phyloP scores from a whole-genome alignment of 2,797 vertebrate species.

The Dendrocincla fuliginosa region DNA sequence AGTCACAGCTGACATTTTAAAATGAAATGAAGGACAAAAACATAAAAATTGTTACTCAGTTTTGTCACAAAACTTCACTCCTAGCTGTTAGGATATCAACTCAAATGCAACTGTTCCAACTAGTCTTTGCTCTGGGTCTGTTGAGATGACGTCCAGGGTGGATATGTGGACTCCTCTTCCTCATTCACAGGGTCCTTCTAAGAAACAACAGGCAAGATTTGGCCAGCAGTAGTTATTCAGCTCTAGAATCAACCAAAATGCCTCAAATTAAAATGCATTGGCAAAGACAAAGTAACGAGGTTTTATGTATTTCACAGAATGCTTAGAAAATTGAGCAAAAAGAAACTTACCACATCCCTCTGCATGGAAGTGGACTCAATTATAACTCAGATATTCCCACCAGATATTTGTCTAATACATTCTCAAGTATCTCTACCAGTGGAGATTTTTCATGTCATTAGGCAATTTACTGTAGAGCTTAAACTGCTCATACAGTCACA shows the following conservation, averaged over 20 bases:
- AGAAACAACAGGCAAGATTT: not conserved
- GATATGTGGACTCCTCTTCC: not conserved
- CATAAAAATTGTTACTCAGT: not conserved
- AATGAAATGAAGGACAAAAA: not conserved
- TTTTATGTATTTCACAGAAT: not conserved
- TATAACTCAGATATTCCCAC: not conserved
- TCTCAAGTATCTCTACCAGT: not conserved
- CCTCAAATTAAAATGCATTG: not conserved
- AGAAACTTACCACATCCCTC: not conserved
- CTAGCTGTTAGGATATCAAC: not conserved
- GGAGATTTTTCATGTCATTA: slow-evolving; percentile 9
- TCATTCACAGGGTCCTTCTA: not conserved
- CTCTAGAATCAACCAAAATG: not conserved
- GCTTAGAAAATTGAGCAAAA: not conserved
- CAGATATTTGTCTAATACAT: not conserved
- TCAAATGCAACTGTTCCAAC: not conserved
- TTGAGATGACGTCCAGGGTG: not conserved
- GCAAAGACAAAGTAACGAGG: not conserved
- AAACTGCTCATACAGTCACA: not conserved
- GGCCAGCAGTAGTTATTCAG: not conserved
- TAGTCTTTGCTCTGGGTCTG: not conserved
- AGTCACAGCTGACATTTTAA: not conserved
- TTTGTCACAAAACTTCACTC: not conserved
- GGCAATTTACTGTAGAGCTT: not conserved
- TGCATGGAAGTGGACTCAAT: not conserved